These are phyloP conservation scores for Morpho deidamia DNA, from an alignment of 2,888 invertebrate genomes.

Conservation along the genomic window DNA sequence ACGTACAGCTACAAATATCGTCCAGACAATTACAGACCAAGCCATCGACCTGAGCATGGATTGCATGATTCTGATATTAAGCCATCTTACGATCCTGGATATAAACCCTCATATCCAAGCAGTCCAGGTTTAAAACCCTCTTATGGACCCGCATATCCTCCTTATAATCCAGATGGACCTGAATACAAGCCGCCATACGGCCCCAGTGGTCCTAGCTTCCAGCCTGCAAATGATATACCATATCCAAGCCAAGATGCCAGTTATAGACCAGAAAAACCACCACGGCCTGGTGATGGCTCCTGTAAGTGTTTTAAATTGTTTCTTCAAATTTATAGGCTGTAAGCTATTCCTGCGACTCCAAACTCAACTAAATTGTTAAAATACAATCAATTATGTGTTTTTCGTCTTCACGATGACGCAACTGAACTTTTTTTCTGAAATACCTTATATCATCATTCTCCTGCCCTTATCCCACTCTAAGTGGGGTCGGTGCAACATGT, in stretches of 20 bases:
- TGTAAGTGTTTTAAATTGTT: slow-evolving; percentile 13
- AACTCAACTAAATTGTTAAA: background rate
- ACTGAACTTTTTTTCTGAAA: too few relatives aligned
- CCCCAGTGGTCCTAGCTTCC: slow-evolving; percentile 1
- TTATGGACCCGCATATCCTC: slow-evolving; percentile 7
- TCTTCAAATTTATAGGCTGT: too few relatives aligned
- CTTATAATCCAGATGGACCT: slow-evolving; percentile 15
- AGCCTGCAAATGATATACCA: background rate
- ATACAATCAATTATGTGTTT: too few relatives aligned
- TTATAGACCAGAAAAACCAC: slow-evolving; percentile 30
- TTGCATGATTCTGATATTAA: slow-evolving; percentile 8
- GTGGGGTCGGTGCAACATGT: too few relatives aligned
- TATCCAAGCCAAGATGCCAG: slow-evolving; percentile 8
- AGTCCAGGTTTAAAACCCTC: slow-evolving; percentile 21
- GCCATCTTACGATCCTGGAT: background rate
- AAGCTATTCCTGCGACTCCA: too few relatives aligned
- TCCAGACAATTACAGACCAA: slow-evolving; percentile 18
- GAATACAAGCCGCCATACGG: slow-evolving; percentile 12
- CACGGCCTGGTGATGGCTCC: slow-evolving; percentile 29
- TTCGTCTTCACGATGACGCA: too few relatives aligned
- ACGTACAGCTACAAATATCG: slow-evolving; percentile 9
- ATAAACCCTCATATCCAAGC: slow-evolving; percentile 11
- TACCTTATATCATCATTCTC: too few relatives aligned
- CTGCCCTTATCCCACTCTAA: too few relatives aligned
- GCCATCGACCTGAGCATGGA: slow-evolving; percentile 21